Evolutionary conservation across 2,113 vertebrate genomes (phyloP).

Genomic region (Ctenodactylus gundi): DNA sequence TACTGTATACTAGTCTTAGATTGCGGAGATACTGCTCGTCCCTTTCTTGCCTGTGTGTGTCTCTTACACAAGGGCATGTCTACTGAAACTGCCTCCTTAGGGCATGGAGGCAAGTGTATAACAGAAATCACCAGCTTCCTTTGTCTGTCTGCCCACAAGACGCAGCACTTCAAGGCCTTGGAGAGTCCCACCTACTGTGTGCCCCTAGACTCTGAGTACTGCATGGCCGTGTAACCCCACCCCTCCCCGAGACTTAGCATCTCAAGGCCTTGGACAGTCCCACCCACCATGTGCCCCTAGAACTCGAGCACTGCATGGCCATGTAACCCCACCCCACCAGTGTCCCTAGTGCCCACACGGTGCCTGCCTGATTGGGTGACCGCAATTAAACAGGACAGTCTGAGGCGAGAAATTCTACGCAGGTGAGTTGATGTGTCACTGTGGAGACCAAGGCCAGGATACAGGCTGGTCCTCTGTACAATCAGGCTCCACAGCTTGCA

Average conservation of each 20-base stretch:
- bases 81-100: not conserved
- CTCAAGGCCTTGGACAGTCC: too few relatives aligned
- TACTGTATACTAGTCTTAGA: fast-evolving
- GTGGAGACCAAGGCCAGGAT: not conserved
- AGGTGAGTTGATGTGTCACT: not conserved
- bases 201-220: not conserved
- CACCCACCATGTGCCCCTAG: too few relatives aligned
- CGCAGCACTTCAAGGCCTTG: too few relatives aligned
- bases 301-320: not conserved
- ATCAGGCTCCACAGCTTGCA: not conserved
- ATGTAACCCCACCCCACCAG: fast-evolving
- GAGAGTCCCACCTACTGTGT: too few relatives aligned
- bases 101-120: not conserved
- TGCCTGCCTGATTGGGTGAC: not conserved
- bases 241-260: too few relatives aligned
- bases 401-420: not conserved
- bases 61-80: not conserved
- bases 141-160: too few relatives aligned
- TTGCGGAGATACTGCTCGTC: not conserved
- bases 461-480: fast-evolving
- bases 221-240: not conserved
- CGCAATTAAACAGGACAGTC: not conserved
- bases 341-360: not conserved
- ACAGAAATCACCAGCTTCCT: not conserved
- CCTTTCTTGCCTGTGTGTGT: fast-evolving